These are phyloP conservation scores for Alca torda DNA, from an alignment of 2,797 vertebrate genomes.

Conservation along the genomic window DNA sequence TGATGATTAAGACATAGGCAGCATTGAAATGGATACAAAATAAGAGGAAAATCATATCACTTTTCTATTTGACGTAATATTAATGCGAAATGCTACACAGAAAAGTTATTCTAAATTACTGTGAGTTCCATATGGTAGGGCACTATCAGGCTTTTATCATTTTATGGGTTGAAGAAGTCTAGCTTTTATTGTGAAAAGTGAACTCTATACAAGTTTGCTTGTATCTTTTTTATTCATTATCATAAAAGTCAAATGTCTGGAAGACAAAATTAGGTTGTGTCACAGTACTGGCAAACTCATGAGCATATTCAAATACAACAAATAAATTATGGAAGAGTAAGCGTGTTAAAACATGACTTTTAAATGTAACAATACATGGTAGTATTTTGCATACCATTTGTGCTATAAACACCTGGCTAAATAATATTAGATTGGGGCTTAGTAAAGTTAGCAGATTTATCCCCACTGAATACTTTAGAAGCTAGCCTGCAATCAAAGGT, in stretches of 20 bases:
- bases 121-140: neutral
- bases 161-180: neutral
- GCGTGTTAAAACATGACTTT: neutral
- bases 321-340: neutral
- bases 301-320: neutral
- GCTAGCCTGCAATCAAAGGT: neutral
- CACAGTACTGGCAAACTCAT: neutral
- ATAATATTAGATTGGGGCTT: neutral
- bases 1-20: neutral
- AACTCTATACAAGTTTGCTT: neutral
- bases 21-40: neutral
- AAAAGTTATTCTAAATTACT: neutral
- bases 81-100: neutral
- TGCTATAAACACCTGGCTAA: neutral
- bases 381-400: neutral
- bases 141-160: neutral
- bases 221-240: neutral
- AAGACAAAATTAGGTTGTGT: neutral
- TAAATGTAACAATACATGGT: neutral
- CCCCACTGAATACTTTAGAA: neutral
- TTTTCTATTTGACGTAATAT: neutral
- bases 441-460: neutral
- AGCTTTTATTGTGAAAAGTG: neutral
- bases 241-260: neutral
- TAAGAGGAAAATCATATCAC: neutral